These are phyloP conservation scores for Eupithecia pulchellata DNA, from an alignment of 2,888 invertebrate species.

Conservation along the genomic window DNA sequence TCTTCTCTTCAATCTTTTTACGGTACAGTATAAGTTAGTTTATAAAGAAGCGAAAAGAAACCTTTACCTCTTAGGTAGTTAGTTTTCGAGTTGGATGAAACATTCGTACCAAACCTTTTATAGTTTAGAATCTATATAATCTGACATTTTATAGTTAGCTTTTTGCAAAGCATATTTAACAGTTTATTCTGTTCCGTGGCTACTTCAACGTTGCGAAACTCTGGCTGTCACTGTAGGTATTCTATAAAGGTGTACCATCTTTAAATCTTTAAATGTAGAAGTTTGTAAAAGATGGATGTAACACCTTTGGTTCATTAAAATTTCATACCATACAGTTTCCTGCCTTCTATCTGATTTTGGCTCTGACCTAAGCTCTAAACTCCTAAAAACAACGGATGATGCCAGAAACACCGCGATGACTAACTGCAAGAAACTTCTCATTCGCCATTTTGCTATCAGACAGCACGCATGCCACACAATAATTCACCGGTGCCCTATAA, in stretches of 20 bases:
- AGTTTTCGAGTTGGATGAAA: no score
- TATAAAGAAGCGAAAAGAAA: no score
- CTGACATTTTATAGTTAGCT: no score
- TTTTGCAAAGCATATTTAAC: no score
- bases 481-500: slow-evolving; percentile 35
- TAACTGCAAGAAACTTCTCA: slow-evolving; percentile 19
- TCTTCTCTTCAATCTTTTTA: no score
- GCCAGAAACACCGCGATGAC: slow-evolving; percentile 28
- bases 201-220: not conserved
- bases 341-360: not conserved
- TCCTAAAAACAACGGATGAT: not conserved
- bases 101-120: no score
- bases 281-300: not conserved
- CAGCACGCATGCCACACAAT: slow-evolving; percentile 30
- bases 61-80: no score
- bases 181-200: no score
- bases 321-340: not conserved
- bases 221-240: not conserved
- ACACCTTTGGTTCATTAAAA: not conserved
- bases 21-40: no score
- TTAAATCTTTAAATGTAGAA: not conserved
- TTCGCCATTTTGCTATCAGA: slow-evolving; percentile 34
- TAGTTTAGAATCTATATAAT: no score
- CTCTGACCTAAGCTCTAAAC: slow-evolving; percentile 3
- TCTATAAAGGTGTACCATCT: not conserved